Evolutionary conservation across 1,140 invertebrate genomes (phyloP).

Genomic region (Drosophila sucinea): DNA sequence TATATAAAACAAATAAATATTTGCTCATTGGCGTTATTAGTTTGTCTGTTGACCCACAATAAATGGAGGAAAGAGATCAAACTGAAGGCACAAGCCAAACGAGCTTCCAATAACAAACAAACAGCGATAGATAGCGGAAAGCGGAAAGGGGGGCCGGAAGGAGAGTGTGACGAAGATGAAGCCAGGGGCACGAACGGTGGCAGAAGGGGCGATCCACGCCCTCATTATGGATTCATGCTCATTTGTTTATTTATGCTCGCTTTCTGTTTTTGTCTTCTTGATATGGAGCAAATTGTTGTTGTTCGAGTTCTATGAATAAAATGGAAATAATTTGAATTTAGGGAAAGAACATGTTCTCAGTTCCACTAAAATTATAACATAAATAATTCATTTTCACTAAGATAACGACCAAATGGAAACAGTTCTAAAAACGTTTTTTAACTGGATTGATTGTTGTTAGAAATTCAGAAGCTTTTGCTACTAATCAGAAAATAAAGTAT

Average conservation of each 20-base stretch:
- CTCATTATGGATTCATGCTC: slow-evolving; percentile 5
- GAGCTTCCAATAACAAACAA: slow-evolving; percentile 57
- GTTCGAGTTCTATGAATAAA: slow-evolving; percentile 7
- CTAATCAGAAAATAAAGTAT: too few relatives aligned
- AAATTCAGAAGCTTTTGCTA: too few relatives aligned
- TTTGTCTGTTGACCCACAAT: slow-evolving; percentile 58
- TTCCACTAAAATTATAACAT: not conserved
- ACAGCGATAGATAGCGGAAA: slow-evolving; percentile 13
- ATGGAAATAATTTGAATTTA: not conserved
- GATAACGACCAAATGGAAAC: not conserved
- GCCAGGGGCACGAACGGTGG: not conserved
- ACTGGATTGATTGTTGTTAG: too few relatives aligned
- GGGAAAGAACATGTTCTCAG: not conserved
- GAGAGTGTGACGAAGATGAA: not conserved
- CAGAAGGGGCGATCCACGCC: not conserved
- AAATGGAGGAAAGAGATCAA: slow-evolving; percentile 40
- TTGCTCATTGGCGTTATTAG: slow-evolving; percentile 47
- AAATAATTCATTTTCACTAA: not conserved
- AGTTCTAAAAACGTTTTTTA: too few relatives aligned
- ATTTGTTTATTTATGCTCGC: slow-evolving; percentile 6
- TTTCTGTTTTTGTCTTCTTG: not conserved
- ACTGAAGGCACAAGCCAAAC: slow-evolving; percentile 43
- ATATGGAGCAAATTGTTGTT: slow-evolving; percentile 1
- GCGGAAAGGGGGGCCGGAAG: not conserved
- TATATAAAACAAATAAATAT: slow-evolving; percentile 48